Conservation (phyloP, 2,888 invertebrate genomes). For the Cantharis rustica region DNA sequence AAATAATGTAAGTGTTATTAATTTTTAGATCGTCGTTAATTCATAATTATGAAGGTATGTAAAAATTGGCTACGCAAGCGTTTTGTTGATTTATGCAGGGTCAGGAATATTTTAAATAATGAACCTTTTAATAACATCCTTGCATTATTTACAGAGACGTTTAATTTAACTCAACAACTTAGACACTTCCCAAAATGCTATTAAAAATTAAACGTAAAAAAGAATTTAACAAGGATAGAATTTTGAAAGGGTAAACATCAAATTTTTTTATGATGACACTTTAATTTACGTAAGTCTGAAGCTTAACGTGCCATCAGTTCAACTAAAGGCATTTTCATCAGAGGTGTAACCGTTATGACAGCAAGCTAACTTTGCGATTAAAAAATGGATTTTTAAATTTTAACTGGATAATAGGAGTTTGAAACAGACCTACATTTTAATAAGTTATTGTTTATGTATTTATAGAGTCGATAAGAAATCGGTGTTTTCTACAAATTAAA, state of each 20-base stretch:
- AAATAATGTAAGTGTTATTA: slow-evolving; percentile 66
- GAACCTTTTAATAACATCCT: not conserved
- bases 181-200: not conserved
- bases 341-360: too few relatives aligned
- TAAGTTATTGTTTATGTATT: too few relatives aligned
- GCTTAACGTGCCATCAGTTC: not conserved
- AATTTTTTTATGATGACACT: not conserved
- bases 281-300: not conserved
- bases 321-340: not conserved
- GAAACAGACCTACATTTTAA: too few relatives aligned
- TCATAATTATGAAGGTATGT: not conserved
- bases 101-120: not conserved
- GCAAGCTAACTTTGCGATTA: not conserved
- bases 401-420: too few relatives aligned
- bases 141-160: not conserved
- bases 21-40: not conserved
- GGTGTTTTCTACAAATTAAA: not conserved
- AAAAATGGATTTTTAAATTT: not conserved
- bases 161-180: not conserved
- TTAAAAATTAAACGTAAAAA: not conserved
- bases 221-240: not conserved
- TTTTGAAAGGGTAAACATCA: not conserved
- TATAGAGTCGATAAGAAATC: not conserved
- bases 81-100: not conserved
- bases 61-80: not conserved